Base-by-base conservation (phyloP, 2,797 vertebrate genomes). In the Alca torda region DNA sequence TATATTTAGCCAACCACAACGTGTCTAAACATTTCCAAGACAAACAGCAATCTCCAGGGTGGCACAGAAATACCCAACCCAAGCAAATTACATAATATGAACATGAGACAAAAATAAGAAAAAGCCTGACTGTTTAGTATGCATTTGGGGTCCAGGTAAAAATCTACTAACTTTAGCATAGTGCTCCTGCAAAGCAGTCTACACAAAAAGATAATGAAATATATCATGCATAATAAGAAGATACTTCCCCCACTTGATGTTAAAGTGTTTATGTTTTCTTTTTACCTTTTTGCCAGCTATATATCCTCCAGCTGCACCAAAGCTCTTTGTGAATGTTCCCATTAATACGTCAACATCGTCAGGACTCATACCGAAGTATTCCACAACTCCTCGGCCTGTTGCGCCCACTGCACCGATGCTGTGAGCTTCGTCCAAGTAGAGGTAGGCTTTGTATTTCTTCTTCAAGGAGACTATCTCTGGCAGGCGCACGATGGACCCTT, bases 251-350 rank as follows among this genome's bases (percentile, higher is more conserved):
- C 2, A 16, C 54, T 37, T 45, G 39, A 68, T 86, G 33, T 59
- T 90, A 18, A 94, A 43, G 80, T 11, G 41, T 11, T 33, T 16
- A 10, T 16, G 18, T 60, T 67, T 79, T 75, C 41, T 31, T 67
- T 92, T 98, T 98, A 99, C 99, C 99, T 98, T 98, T 94, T 95
- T 99, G 90, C 99, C 99, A 87, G 98, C 99, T 90, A 99, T 98
- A 97, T 99, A 99, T 93, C 99, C 99, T 88, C 99, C 99, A 1
- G 98, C 98, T 11, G 99, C 98, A 0, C 99, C 99, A 39, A 99
- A 99, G 97, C 99, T 99, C 98, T 99, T 99, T 82, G 99, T 99
- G 96, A 99, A 99, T 0, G 99, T 99, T 83, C 99, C 99, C 99
- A 99, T 99, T 96, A 99, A 77, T 14, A 99, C 97, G 2, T 99